These are phyloP conservation scores for Eulemur rufifrons DNA, from an alignment of 2,113 vertebrate genomes.

Conservation along the genomic window DNA sequence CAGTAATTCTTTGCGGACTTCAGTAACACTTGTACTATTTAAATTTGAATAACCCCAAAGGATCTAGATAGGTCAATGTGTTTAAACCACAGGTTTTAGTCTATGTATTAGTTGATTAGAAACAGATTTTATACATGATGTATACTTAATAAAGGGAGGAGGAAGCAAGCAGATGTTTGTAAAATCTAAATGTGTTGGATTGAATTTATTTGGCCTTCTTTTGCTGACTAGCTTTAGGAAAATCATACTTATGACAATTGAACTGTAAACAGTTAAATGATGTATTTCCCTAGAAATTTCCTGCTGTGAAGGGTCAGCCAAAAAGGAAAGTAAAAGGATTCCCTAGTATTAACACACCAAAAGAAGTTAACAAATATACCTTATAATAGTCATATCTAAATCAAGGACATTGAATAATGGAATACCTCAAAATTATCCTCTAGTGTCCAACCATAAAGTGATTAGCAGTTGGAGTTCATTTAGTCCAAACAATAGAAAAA, in stretches of 20 bases:
- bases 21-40: slow-evolving; percentile 65
- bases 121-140: slow-evolving; percentile 72
- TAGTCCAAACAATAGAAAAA: slow-evolving; percentile 13
- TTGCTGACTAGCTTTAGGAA: slow-evolving; percentile 66
- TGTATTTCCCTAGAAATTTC: slow-evolving; percentile 66
- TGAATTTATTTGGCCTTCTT: slow-evolving; percentile 73
- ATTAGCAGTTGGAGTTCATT: neutral
- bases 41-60: slow-evolving; percentile 61
- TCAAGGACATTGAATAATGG: slow-evolving; percentile 7
- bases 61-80: slow-evolving; percentile 72
- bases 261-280: slow-evolving; percentile 58
- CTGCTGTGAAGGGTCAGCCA: slow-evolving; percentile 55
- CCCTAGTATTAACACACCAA: slow-evolving; percentile 18
- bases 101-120: slow-evolving; percentile 78
- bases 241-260: slow-evolving; percentile 59
- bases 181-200: slow-evolving; percentile 74
- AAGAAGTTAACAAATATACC: slow-evolving; percentile 44
- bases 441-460: neutral
- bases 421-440: neutral
- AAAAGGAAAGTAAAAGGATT: slow-evolving; percentile 52
- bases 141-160: slow-evolving; percentile 75
- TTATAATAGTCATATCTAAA: neutral
- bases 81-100: slow-evolving; percentile 74
- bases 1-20: slow-evolving; percentile 47
- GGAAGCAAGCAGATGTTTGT: slow-evolving; percentile 74